Evolutionary conservation across 2,113 vertebrate species (phyloP), one percentile per base, ranked within the genome.

Genomic region (Daphoenositta chrysoptera): DNA sequence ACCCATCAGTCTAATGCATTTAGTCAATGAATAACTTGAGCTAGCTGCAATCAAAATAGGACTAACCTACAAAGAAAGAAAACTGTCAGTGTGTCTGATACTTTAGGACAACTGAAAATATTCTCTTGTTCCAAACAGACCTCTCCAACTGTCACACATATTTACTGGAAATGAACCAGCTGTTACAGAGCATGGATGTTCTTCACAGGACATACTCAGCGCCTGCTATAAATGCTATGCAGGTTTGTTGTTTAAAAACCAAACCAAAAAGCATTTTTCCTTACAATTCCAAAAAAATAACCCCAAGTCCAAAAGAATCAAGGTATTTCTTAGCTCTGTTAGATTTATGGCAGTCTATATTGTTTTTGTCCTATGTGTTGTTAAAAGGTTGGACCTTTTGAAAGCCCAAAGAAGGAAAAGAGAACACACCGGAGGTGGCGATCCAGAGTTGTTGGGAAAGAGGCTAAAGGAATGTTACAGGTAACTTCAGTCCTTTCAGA

Each of bases 321-420:
- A 58, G 21, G 3, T 80, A 13, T 89, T 91, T 90, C 48, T 76
- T 54, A 64, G 35, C 10, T 9, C 21, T 64, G 22, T 3, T 81
- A 30, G 61, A 63, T 94, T 92, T 94, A 30, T 82, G 70, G 51
- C 87, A 80, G 45, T 44, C 84, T 91, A 30, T 61, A 14, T 65
- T 94, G 64, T 80, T 93, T 94, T 87, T 94, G 84, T 92, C 92
- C 77, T 94, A 30, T 94, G 18, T 98, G 77, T 92, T 97, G 33
- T 95, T 97, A 94, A 83, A 98, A 99, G 99, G 95, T 98, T 69
- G 98, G 98, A 90, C 94, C 98, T 76, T 99, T 99, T 96, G 99
- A 99, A 98, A 99, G 99, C 96, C 99, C 99, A 48, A 99, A 99
- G 97, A 99, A 99, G 95, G 99, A 99, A 89, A 99, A 99, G 96